Evolutionary conservation across 2,888 invertebrate genomes (phyloP).

Genomic region (Thysanoteuthis rhombus): DNA sequence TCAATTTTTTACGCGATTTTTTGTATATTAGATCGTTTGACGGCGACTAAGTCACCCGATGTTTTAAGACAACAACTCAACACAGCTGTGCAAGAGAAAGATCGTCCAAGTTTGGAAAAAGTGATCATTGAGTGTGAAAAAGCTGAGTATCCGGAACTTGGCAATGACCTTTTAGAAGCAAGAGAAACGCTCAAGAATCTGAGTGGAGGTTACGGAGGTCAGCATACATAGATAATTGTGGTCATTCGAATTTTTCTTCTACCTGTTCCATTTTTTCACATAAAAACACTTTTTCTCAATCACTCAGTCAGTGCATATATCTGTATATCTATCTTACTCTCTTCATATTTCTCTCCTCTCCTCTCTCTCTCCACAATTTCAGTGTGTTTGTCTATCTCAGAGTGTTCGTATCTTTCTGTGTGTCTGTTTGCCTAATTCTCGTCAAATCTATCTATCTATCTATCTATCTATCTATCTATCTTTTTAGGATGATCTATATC

Average conservation of each 20-base stretch:
- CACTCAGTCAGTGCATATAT: background rate
- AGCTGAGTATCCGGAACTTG: constrained; percentile 13
- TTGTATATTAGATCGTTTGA: background rate
- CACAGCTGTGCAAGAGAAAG: background rate
- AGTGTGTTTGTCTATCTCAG: too few relatives aligned
- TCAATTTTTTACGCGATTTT: background rate
- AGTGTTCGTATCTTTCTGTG: too few relatives aligned
- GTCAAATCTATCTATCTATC: too few relatives aligned
- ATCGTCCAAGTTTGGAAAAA: background rate
- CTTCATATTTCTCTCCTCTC: too few relatives aligned
- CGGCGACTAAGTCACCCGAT: background rate
- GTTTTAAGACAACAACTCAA: background rate
- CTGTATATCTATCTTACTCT: too few relatives aligned
- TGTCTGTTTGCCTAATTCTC: too few relatives aligned
- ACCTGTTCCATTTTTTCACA: background rate
- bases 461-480: too few relatives aligned
- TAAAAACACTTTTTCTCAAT: background rate
- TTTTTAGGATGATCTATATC: too few relatives aligned
- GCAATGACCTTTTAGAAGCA: constrained; percentile 15
- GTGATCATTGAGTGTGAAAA: constrained; percentile 17
- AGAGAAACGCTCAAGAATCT: background rate
- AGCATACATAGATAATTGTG: background rate
- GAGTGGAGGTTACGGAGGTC: background rate
- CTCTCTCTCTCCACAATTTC: too few relatives aligned
- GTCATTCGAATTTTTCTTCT: background rate